phyloP scores from a whole-genome alignment of 2,113 vertebrate genomes.

The Rana temporaria region DNA sequence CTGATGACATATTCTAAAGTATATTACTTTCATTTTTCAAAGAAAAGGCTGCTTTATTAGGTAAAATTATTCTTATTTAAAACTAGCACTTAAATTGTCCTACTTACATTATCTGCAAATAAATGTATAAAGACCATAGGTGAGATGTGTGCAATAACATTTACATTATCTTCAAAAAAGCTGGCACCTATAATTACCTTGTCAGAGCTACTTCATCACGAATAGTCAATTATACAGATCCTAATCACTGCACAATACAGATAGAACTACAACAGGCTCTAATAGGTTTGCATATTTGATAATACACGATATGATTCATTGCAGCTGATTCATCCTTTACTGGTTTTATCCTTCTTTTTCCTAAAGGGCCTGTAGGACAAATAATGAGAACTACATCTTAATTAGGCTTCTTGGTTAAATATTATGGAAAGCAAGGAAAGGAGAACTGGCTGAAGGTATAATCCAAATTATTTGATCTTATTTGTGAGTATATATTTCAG shows the following conservation, averaged over 20 bases:
- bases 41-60: neutral
- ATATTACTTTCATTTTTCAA: neutral
- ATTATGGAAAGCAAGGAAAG: neutral
- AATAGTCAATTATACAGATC: conserved; percentile 40
- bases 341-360: conserved; percentile 13
- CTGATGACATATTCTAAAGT: no score
- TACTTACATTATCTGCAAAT: conserved; percentile 28
- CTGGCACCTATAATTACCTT: conserved; percentile 33
- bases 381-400: conserved; percentile 19
- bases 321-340: conserved; percentile 21
- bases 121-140: conserved; percentile 29
- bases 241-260: conserved; percentile 42
- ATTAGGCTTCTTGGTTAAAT: conserved; percentile 22
- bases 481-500: neutral
- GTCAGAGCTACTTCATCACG: conserved; percentile 24
- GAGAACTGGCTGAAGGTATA: neutral
- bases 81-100: conserved; percentile 2
- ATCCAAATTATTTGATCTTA: conserved; percentile 9
- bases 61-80: conserved; percentile 2
- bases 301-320: conserved; percentile 39
- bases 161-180: conserved; percentile 35
- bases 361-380: conserved; percentile 22
- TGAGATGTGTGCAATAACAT: conserved; percentile 24
- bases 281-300: conserved; percentile 46
- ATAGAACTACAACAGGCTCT: conserved; percentile 14